These are phyloP conservation scores for Anorthoa munda DNA, from an alignment of 2,888 invertebrate species.

Conservation along the genomic window DNA sequence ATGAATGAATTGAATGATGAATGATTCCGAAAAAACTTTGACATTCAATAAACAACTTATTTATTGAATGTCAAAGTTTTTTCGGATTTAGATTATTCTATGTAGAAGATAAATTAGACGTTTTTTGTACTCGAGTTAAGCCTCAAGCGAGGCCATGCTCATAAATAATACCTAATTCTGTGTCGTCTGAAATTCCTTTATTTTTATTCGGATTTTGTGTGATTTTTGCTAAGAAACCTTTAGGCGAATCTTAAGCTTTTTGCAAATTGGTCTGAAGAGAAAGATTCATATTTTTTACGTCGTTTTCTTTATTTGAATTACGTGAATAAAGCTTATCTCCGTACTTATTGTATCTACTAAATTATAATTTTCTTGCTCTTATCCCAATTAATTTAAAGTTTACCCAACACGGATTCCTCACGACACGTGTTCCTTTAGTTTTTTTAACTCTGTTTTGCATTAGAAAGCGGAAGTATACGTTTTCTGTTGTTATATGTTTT, in stretches of 20 bases:
- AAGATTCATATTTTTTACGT: background rate
- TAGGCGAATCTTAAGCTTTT: slow-evolving; percentile 17
- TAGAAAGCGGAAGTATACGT: too few species aligned
- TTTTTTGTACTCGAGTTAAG: slow-evolving; percentile 46
- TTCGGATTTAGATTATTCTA: slow-evolving; percentile 56
- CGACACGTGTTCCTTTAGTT: too few species aligned
- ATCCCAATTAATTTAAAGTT: too few species aligned
- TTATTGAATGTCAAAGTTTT: too few species aligned
- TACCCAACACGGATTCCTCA: too few species aligned
- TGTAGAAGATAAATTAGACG: slow-evolving; percentile 46
- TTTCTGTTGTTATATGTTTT: too few species aligned
- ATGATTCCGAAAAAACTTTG: slow-evolving; percentile 22
- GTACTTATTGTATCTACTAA: too few species aligned
- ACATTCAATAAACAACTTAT: slow-evolving; percentile 54
- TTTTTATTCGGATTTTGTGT: slow-evolving; percentile 40
- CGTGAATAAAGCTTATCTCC: background rate
- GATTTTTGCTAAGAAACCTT: slow-evolving; percentile 32
- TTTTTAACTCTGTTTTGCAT: too few species aligned
- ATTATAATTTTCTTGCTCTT: too few species aligned
- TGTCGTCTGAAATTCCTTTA: slow-evolving; percentile 47
- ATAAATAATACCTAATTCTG: slow-evolving; percentile 64
- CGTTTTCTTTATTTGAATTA: slow-evolving; percentile 16
- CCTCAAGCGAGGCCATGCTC: slow-evolving; percentile 37
- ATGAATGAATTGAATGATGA: too few species aligned
- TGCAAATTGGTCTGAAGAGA: slow-evolving; percentile 2